Percentiles rank a stretch among this genome's conserved stretches.
Evolutionary conservation across 2,113 vertebrate species (phyloP).

Genomic region (Manacus vitellinus): DNA sequence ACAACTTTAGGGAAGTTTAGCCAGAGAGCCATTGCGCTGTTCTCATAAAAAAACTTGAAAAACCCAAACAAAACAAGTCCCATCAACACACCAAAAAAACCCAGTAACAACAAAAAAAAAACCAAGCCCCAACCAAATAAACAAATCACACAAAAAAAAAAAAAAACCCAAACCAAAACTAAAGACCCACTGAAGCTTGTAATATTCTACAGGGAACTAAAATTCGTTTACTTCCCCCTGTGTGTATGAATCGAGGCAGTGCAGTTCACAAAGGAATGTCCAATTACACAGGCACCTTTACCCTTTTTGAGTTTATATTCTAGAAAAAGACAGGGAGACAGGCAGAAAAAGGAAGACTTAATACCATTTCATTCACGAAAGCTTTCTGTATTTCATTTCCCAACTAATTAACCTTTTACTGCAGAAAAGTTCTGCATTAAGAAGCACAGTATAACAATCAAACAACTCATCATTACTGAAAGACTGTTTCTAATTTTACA

Average conservation of each 20-base stretch:
- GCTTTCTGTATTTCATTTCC: conserved; percentile 52
- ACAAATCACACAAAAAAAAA: too few species aligned
- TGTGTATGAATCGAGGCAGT: not conserved
- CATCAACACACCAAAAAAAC: not conserved
- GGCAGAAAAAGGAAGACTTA: conserved; percentile 1
- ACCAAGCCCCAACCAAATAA: not conserved
- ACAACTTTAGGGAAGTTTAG: not conserved
- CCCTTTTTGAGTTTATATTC: not conserved
- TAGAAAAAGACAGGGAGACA: not conserved
- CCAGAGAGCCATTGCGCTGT: not conserved
- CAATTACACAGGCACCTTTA: conserved; percentile 43
- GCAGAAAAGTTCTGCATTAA: conserved; percentile 38
- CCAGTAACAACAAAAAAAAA: not conserved
- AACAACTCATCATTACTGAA: conserved; percentile 18
- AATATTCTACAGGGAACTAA: not conserved
- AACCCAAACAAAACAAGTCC: not conserved
- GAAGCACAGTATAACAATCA: conserved; percentile 22
- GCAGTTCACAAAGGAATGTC: not conserved
- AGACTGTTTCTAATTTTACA: conserved; percentile 10
- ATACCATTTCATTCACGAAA: conserved; percentile 10
- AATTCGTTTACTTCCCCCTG: conserved; percentile 25
- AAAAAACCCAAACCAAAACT: not conserved
- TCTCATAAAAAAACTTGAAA: not conserved
- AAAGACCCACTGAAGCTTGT: not conserved
- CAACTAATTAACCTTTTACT: conserved; percentile 68